Base-by-base conservation (phyloP, 2,888 invertebrate species). In the Dasypolia templi region DNA sequence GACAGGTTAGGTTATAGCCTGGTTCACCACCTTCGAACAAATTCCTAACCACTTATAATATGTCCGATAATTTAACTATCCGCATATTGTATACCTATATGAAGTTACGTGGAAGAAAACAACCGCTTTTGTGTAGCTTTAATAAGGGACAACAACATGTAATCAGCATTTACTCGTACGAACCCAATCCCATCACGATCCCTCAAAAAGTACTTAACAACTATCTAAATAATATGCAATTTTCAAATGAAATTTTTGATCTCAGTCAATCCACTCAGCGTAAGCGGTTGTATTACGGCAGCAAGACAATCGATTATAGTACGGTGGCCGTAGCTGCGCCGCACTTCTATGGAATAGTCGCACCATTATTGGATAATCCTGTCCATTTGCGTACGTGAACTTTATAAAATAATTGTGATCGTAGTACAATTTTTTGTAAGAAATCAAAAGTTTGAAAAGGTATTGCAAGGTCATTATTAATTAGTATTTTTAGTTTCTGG, bases 291-390 rank as follows among this genome's bases (percentile, higher is more conserved):
- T 75, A 81, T 79, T 73, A 74, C 81, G 61, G 80, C 64, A 77
- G 81, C 86, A 86, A 89, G 85, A 89, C 87, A 90, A 91, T 91
- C 86, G 89, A 92, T 90, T 90, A 89, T 87, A n/a, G 73, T 84
- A 87, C 86, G 88, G 90, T 88, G 83, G 87, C 82, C 73, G 84
- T 70, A 68, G 74, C 75, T 77, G 75, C 51, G 73, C 56, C 75
- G 75, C 78, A 82, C 83, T 91, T 91, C 91, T 88, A 88, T 79
- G 87, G 88, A 93, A 94, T 93, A 91, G 92, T 92, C 91, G 85
- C 92, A 86, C 92, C 92, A 93, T 94, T 94, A 93, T 90, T 83
- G 90, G 86, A 90, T 93, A 93, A 94, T 93, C 92, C 91, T 87
- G 83, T 83, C 89, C 92, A 92, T 93, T 93, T 93, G 91, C 91